phyloP scores from a whole-genome alignment of 2,797 vertebrate species.

The Avahi laniger region DNA sequence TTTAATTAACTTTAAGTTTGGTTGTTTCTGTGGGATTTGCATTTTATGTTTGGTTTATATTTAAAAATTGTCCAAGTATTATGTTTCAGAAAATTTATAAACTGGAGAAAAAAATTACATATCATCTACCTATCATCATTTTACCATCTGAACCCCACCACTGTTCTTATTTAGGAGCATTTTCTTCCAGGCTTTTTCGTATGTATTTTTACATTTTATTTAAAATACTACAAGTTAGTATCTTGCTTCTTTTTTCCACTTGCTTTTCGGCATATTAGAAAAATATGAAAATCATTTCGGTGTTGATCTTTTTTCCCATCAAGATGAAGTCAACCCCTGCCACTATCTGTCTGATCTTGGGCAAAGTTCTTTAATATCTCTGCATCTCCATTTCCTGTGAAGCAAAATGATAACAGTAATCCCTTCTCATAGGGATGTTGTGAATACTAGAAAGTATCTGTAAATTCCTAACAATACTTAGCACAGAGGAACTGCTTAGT shows the following conservation, averaged over 20 bases:
- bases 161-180: background rate
- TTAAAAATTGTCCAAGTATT: background rate
- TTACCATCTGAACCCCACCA: background rate
- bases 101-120: background rate
- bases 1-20: constrained; percentile 42
- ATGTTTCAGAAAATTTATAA: background rate
- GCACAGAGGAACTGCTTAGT: background rate
- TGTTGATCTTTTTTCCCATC: background rate
- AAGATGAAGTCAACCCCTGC: background rate
- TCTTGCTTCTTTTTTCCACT: background rate
- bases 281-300: background rate
- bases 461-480: background rate
- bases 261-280: background rate
- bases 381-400: background rate
- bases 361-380: background rate
- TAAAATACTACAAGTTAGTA: background rate
- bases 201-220: background rate
- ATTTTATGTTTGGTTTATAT: constrained; percentile 8
- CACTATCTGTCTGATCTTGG: background rate
- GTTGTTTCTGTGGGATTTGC: background rate
- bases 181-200: constrained; percentile 8
- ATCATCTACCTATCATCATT: background rate
- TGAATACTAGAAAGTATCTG: background rate
- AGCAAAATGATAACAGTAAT: background rate
- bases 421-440: background rate